Conservation (phyloP, 2,113 vertebrate genomes). For the Promerops cafer region DNA sequence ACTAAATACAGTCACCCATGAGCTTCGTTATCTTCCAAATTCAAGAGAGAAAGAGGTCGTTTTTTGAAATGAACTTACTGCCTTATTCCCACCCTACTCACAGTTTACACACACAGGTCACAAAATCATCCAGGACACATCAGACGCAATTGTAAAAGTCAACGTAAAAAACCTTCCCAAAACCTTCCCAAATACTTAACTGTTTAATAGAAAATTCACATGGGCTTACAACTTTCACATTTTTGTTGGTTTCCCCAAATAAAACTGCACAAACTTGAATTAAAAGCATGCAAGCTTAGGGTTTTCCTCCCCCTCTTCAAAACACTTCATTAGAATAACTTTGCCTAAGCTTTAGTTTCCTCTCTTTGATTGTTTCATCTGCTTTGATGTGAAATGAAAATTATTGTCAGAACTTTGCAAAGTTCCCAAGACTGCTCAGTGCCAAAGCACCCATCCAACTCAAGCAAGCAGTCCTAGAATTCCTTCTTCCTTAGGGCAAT, state of each 20-base stretch:
- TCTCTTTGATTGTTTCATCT: conserved; percentile 37
- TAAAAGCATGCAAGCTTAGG: not conserved
- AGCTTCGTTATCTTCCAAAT: not conserved
- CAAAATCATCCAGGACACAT: not conserved
- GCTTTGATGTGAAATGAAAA: conserved; percentile 58
- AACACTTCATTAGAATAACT: conserved; percentile 35
- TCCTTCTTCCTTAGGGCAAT: not conserved
- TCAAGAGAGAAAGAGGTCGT: not conserved
- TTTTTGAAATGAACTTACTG: not conserved
- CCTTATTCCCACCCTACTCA: not conserved
- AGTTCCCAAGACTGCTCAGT: conserved; percentile 5
- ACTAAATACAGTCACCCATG: not conserved
- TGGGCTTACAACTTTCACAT: not conserved
- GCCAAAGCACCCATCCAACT: not conserved
- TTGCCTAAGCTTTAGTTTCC: conserved; percentile 20
- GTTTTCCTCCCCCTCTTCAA: not conserved
- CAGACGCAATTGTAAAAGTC: not conserved
- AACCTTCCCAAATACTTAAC: not conserved
- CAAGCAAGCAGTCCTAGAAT: not conserved
- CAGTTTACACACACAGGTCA: not conserved
- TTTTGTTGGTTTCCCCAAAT: not conserved
- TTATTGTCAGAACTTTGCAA: not conserved
- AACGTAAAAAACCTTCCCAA: not conserved
- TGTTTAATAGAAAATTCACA: not conserved
- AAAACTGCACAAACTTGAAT: not conserved